Conservation (phyloP, 2,888 invertebrate genomes). For the Cistogaster globosa region DNA sequence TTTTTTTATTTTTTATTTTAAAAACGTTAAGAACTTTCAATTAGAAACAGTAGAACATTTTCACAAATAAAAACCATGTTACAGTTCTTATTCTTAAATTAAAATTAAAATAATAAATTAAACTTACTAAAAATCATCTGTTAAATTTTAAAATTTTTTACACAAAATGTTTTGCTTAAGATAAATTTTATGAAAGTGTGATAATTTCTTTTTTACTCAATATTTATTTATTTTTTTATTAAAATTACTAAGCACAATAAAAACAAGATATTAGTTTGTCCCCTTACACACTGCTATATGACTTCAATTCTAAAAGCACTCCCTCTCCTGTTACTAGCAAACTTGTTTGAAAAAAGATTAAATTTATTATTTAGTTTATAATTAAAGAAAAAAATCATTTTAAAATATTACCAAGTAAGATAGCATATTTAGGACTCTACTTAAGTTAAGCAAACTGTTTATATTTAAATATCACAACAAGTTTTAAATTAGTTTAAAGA, state of each 20-base stretch:
- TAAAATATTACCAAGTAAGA: slow-evolving; percentile 17
- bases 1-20: neutral
- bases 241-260: slow-evolving; percentile 41
- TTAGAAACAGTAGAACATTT: neutral
- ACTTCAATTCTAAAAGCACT: neutral
- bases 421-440: slow-evolving; percentile 42
- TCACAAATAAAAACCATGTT: too few species aligned
- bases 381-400: slow-evolving; percentile 6
- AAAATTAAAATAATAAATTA: too few species aligned
- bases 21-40: neutral
- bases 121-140: too few species aligned
- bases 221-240: neutral
- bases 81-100: too few species aligned
- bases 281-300: neutral
- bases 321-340: slow-evolving; percentile 14
- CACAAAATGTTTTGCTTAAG: neutral
- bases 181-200: neutral
- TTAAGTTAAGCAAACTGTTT: slow-evolving; percentile 55
- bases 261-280: neutral
- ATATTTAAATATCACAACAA: slow-evolving; percentile 39
- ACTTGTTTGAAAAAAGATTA: slow-evolving; percentile 20
- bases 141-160: neutral
- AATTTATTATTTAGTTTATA: slow-evolving; percentile 58
- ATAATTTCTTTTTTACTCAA: neutral
- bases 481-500: slow-evolving; percentile 18